phyloP scores from a whole-genome alignment of 1,140 invertebrate genomes.

The Neelides sp. region DNA sequence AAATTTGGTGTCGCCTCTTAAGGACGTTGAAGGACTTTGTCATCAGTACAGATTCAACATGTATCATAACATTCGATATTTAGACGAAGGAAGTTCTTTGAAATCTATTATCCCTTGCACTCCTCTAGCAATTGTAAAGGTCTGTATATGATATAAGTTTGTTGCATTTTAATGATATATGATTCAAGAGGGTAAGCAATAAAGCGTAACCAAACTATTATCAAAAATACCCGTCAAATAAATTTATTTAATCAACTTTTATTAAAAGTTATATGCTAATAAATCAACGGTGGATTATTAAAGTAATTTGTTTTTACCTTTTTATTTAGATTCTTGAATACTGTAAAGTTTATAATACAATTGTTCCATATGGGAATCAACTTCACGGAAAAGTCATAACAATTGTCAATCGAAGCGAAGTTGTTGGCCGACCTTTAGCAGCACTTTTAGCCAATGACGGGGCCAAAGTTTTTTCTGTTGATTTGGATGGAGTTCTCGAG shows the following conservation, averaged over 20 bases:
- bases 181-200: too few species aligned
- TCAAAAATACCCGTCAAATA: neutral
- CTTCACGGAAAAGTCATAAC: conserved; percentile 21
- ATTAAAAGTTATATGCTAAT: neutral
- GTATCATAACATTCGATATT: conserved; percentile 26
- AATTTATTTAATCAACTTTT: too few species aligned
- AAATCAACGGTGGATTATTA: neutral
- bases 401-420: conserved; percentile 25
- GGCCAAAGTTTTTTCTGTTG: conserved; percentile 26
- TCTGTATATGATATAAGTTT: too few species aligned
- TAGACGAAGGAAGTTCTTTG: conserved; percentile 13
- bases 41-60: conserved; percentile 22
- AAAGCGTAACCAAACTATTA: too few species aligned
- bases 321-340: conserved; percentile 20
- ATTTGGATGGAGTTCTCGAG: conserved; percentile 13
- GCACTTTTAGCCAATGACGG: conserved; percentile 27
- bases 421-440: conserved; percentile 25
- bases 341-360: conserved; percentile 14
- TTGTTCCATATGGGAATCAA: conserved; percentile 24
- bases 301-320: conserved; percentile 3
- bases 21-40: conserved; percentile 27
- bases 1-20: conserved; percentile 21
- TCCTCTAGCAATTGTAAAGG: conserved; percentile 24
- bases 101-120: conserved; percentile 28
- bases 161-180: too few species aligned